phyloP scores from a whole-genome alignment of 2,797 vertebrate species.

The Mallotus villosus region DNA sequence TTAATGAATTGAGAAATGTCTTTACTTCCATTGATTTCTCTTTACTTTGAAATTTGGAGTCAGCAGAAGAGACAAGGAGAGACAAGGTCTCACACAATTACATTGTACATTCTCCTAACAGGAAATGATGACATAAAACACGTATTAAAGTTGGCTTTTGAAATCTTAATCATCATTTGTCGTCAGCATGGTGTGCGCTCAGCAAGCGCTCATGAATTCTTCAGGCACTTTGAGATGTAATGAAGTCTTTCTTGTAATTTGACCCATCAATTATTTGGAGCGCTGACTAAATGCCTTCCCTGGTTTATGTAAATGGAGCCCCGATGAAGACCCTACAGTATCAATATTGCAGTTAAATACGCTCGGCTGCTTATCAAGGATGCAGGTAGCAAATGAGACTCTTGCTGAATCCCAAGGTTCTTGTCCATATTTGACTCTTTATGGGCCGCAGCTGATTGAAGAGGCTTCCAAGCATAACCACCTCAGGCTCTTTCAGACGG shows the following conservation, averaged over 20 bases:
- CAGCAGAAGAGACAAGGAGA: no score
- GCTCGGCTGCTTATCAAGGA: conserved; percentile 67
- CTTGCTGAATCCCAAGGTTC: conserved; percentile 41
- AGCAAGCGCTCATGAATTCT: conserved; percentile 66
- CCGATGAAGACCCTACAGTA: conserved; percentile 63
- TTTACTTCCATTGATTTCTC: no score
- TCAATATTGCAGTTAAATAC: conserved; percentile 73
- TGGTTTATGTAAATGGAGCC: conserved; percentile 65
- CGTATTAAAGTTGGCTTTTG: conserved; percentile 35
- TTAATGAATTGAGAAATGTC: no score
- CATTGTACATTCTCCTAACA: background rate
- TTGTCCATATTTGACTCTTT: conserved; percentile 71
- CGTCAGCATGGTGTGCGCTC: conserved; percentile 57
- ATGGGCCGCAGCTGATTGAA: conserved; percentile 53
- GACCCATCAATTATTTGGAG: conserved; percentile 75
- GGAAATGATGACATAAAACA: conserved; percentile 4
- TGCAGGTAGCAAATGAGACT: conserved; percentile 60
- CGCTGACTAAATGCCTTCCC: conserved; percentile 54
- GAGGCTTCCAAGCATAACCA: conserved; percentile 7
- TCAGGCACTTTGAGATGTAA: conserved; percentile 66
- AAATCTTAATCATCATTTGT: conserved; percentile 42
- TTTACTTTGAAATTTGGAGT: no score
- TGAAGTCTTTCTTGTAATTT: conserved; percentile 72
- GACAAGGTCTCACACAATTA: conserved; percentile 8
- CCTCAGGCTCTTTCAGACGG: background rate